Conservation (phyloP, 2,113 vertebrate genomes). For the Atractosteus spatula region DNA sequence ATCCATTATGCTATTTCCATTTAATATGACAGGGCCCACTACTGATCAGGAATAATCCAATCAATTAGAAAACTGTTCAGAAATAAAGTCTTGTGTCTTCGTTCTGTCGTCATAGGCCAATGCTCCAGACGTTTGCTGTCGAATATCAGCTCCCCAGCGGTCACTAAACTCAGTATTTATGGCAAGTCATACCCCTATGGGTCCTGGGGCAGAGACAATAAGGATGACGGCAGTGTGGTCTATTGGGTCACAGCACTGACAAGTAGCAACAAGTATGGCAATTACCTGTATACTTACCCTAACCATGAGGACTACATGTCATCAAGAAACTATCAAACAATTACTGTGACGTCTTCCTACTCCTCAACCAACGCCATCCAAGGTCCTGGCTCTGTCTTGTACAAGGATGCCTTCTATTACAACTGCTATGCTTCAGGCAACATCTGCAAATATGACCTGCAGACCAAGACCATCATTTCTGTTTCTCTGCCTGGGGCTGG, state of each 20-base stretch:
- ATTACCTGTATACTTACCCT: conserved; percentile 60
- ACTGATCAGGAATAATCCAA: too few species aligned
- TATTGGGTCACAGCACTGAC: conserved; percentile 79
- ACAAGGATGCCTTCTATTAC: conserved; percentile 72
- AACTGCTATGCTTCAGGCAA: conserved; percentile 46
- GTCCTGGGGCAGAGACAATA: conserved; percentile 78
- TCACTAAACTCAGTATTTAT: conserved; percentile 72
- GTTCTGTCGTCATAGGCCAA: background rate
- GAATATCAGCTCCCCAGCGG: conserved; percentile 72
- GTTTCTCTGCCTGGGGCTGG: conserved; percentile 62
- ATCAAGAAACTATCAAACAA: conserved; percentile 33
- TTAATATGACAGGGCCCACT: too few species aligned
- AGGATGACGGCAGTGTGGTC: conserved; percentile 24
- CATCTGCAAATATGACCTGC: conserved; percentile 59
- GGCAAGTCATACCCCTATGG: conserved; percentile 70
- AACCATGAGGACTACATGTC: conserved; percentile 72
- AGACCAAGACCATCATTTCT: conserved; percentile 30
- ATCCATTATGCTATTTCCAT: too few species aligned
- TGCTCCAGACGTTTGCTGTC: conserved; percentile 26
- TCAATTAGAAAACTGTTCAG: too few species aligned
- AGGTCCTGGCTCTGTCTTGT: conserved; percentile 69
- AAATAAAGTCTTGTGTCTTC: too few species aligned
- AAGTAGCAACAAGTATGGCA: conserved; percentile 44
- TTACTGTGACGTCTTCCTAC: conserved; percentile 23
- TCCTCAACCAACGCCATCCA: conserved; percentile 47